phyloP scores from a whole-genome alignment of 64 coral and sea anemone genomes.

The Actinia equina region DNA sequence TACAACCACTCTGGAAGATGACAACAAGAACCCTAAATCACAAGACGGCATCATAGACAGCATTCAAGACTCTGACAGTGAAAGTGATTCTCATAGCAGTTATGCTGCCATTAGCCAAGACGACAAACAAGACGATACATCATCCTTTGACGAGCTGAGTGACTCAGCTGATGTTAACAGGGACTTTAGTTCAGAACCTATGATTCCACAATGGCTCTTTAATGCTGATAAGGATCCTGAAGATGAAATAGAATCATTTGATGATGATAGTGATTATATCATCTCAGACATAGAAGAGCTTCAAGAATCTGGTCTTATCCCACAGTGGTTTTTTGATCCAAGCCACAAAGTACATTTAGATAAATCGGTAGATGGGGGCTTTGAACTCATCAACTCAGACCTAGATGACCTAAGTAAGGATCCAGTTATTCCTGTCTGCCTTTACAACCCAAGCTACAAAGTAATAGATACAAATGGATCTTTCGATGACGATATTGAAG shows the following conservation, averaged over 20 bases:
- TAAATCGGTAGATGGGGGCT: neutral
- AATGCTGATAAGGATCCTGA: neutral
- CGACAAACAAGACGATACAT: neutral
- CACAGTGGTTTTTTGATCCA: neutral
- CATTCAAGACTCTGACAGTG: neutral
- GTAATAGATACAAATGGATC: neutral
- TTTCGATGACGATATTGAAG: too few species aligned
- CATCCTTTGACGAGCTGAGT: neutral
- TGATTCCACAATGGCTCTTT: neutral
- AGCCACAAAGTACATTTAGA: neutral
- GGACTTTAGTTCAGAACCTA: neutral
- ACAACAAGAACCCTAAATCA: neutral
- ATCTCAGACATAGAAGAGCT: neutral
- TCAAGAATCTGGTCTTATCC: neutral
- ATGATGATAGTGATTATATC: slow-evolving; percentile 6
- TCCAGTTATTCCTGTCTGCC: neutral
- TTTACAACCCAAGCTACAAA: neutral
- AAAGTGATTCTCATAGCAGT: neutral
- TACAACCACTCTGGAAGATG: neutral
- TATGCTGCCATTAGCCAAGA: neutral
- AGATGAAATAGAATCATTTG: neutral
- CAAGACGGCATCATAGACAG: neutral
- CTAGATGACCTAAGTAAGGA: neutral
- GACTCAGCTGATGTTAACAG: neutral
- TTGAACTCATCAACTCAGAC: neutral